Evolutionary conservation across 2,888 invertebrate genomes (phyloP).

Genomic region (Hydrotaea cyrtoneurina): DNA sequence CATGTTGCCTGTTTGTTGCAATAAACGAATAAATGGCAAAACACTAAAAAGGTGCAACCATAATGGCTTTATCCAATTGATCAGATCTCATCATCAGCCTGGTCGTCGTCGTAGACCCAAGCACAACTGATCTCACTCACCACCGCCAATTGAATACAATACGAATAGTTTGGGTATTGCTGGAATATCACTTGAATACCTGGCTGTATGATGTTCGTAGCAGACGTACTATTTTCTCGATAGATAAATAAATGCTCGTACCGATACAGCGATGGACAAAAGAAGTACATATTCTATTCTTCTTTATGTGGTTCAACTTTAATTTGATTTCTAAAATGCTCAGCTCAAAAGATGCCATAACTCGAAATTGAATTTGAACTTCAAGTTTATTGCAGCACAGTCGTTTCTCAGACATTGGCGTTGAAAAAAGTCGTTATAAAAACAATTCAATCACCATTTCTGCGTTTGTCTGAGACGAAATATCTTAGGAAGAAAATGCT

Average conservation of each 20-base stretch:
- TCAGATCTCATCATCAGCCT: constrained; percentile 50
- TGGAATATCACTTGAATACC: neutral
- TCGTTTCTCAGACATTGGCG: too few relatives aligned
- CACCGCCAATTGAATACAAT: constrained; percentile 36
- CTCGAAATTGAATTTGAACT: too few relatives aligned
- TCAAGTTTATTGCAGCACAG: too few relatives aligned
- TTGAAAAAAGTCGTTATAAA: too few relatives aligned
- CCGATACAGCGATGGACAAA: neutral
- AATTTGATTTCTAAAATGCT: too few relatives aligned
- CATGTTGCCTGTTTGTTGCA: constrained; percentile 9
- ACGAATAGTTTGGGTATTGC: constrained; percentile 2
- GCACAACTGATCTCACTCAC: neutral
- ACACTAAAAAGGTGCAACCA: constrained; percentile 47
- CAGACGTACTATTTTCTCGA: neutral
- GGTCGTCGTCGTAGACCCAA: constrained; percentile 10
- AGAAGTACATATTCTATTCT: neutral
- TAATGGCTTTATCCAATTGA: constrained; percentile 55
- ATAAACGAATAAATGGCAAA: neutral
- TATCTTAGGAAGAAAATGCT: too few relatives aligned
- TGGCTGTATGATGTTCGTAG: neutral
- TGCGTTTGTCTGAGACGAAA: too few relatives aligned
- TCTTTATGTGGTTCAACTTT: too few relatives aligned
- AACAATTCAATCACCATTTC: too few relatives aligned
- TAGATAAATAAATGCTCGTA: neutral
- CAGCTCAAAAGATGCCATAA: too few relatives aligned